These are phyloP conservation scores for Tiliqua scincoides DNA, from an alignment of 2,113 vertebrate genomes.

Conservation along the genomic window DNA sequence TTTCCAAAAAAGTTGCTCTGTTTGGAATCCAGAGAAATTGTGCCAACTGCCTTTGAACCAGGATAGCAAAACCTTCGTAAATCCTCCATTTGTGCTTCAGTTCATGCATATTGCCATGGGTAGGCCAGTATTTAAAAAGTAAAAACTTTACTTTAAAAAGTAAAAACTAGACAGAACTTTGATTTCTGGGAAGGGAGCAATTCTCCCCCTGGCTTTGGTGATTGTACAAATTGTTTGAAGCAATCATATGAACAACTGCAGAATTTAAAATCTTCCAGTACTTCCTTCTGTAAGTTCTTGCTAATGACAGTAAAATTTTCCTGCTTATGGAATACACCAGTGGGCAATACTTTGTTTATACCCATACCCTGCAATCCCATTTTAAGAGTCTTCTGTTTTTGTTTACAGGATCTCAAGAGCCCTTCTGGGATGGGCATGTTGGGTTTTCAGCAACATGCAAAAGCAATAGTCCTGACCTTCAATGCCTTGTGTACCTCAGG, in stretches of 20 bases:
- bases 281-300: neutral
- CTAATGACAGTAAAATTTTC: neutral
- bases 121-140: too few species aligned
- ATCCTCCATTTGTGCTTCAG: neutral
- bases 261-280: neutral
- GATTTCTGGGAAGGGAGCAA: neutral
- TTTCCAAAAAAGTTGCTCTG: neutral
- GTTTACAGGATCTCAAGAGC: slow-evolving; percentile 9
- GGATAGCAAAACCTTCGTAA: neutral
- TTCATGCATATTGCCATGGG: too few species aligned
- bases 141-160: neutral
- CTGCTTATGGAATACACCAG: neutral
- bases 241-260: neutral
- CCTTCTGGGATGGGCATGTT: slow-evolving; percentile 16
- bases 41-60: neutral
- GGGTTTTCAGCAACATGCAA: neutral
- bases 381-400: neutral
- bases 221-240: neutral
- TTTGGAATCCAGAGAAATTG: neutral
- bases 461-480: neutral
- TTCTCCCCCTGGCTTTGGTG: neutral
- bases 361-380: neutral
- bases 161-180: neutral
- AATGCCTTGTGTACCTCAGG: neutral
- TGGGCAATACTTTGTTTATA: neutral